Percentiles rank a stretch among this genome's conserved stretches.
Evolutionary conservation across 1,140 invertebrate species (phyloP).

Genomic region (Whitmania pigra): DNA sequence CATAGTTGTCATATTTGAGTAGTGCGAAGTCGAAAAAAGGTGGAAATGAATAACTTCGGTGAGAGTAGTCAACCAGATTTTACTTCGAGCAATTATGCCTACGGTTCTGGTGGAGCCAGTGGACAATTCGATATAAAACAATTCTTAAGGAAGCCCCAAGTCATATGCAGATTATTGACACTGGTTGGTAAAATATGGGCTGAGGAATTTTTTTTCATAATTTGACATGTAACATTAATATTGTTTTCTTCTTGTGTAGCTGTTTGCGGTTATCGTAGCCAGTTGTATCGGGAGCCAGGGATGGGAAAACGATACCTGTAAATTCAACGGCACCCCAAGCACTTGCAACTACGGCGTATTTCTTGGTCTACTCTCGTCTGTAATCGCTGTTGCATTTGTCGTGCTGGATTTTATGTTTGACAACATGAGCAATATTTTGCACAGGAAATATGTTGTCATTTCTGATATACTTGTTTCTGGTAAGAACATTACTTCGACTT

Average conservation of each 20-base stretch:
- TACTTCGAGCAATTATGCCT: neutral
- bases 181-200: neutral
- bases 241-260: neutral
- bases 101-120: neutral
- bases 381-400: neutral
- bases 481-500: neutral
- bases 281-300: neutral
- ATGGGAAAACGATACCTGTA: neutral
- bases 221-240: neutral
- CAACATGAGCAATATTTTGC: conserved; percentile 8
- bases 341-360: conserved; percentile 4
- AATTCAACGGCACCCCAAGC: neutral
- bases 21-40: neutral
- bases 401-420: conserved; percentile 6
- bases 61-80: neutral
- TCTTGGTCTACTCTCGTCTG: neutral
- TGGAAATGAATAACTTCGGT: neutral
- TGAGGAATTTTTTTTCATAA: neutral
- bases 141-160: conserved; percentile 6
- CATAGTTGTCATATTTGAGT: too few relatives aligned
- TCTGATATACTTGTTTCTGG: neutral
- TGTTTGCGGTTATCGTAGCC: conserved; percentile 4
- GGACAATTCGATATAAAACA: conserved; percentile 1
- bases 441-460: conserved; percentile 12
- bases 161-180: neutral